Evolutionary conservation across 2,888 invertebrate species (phyloP), one percentile per base, ranked within the genome.

Genomic region (Hyposoter didymator): DNA sequence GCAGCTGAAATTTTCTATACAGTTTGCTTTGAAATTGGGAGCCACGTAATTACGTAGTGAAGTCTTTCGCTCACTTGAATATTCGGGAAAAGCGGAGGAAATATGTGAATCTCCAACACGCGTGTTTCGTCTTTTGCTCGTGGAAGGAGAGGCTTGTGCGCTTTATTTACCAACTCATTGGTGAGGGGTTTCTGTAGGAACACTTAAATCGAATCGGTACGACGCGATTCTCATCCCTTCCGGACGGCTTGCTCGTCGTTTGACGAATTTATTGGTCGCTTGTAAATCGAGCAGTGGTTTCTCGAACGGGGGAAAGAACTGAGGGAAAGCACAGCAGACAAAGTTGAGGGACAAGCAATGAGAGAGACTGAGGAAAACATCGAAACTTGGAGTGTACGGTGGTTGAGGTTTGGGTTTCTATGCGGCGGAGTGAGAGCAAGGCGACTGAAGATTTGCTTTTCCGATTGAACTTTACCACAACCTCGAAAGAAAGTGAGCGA

Each of bases 371-470:
- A 52, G 70, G 59, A 62, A 70, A 59, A 64, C 39, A 59, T 47
- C 75, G 32, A 59, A 72, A 84, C 84, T 90, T 90, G 82, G 88
- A 81, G 80, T 81, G 72, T 80, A 84, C 78, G 85, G 86, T 85
- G 80, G 73, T 70, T 69, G 79, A 86, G 84, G 74, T 78, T 86
- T 14, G 52, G 43, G 59, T 17, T 76, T 59, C 12, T 52, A 52
- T 59, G 28, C 28, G 5, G 35, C 5, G 28, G 22, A 59, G 59
- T 59, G 28, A 28, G 39, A 22, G 79, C 49, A 70, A 66, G 75
- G 82, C 81, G 83, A 80, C 90, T 90, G 90, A 92, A 93, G 92
- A 93, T 93, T 93, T 93, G 92, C 93, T 92, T 92, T 92, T 91
- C 91, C 91, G 92, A 93, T 93, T 92, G 92, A 93, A 91, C 91